Percentiles rank a stretch among this genome's conserved stretches.
These are phyloP conservation scores for Meda fulgida DNA, from an alignment of 2,797 vertebrate species.

Conservation along the genomic window DNA sequence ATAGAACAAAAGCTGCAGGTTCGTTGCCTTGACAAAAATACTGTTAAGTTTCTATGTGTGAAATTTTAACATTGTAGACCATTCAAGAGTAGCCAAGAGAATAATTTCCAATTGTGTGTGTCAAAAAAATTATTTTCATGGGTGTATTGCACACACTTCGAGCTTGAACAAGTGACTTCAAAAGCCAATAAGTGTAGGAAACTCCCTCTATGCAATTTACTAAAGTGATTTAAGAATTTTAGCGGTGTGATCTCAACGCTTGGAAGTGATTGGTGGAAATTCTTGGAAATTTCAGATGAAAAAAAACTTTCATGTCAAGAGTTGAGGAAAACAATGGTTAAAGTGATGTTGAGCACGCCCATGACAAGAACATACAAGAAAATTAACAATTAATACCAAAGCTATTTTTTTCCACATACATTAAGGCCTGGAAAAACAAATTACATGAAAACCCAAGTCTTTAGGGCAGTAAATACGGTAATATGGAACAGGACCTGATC, in stretches of 20 bases:
- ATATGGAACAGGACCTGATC: not conserved
- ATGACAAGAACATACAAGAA: conserved; percentile 8
- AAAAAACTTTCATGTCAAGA: not conserved
- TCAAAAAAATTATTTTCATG: not conserved
- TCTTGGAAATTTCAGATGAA: not conserved
- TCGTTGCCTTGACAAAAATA: not conserved
- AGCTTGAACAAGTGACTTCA: not conserved
- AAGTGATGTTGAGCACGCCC: not conserved
- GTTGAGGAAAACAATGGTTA: not conserved
- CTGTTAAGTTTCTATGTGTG: not conserved
- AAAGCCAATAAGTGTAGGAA: not conserved
- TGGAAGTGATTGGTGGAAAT: conserved; percentile 3
- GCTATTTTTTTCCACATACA: not conserved
- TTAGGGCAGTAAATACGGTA: not conserved
- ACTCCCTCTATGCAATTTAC: not conserved
- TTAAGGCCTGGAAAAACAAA: not conserved
- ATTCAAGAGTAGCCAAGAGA: not conserved
- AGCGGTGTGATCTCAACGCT: not conserved
- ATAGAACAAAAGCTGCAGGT: conserved; percentile 18
- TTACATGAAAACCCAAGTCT: not conserved
- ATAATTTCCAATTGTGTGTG: not conserved
- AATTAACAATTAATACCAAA: not conserved
- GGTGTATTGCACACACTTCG: not conserved
- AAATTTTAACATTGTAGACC: not conserved
- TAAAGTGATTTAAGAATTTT: not conserved